These are phyloP conservation scores for Sclerurus mexicanus DNA, from an alignment of 2,113 vertebrate genomes.

Conservation along the genomic window DNA sequence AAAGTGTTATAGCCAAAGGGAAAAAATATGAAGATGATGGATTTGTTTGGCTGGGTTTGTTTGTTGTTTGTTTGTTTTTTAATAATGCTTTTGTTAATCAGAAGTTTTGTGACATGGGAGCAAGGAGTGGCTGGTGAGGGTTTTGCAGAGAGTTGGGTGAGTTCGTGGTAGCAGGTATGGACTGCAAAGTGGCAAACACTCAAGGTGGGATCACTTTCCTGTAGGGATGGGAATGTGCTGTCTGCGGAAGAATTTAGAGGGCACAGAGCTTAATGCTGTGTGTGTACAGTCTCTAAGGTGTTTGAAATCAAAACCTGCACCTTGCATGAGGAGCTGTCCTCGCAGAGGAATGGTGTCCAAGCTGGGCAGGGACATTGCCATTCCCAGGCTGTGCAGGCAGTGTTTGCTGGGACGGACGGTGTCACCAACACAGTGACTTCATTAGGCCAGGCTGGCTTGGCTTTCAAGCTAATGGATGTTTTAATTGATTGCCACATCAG, in stretches of 20 bases:
- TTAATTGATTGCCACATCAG: not conserved
- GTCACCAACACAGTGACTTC: rapidly evolving
- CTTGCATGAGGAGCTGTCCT: not conserved
- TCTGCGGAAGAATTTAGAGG: rapidly evolving
- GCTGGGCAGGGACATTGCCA: not conserved
- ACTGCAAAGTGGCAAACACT: rapidly evolving
- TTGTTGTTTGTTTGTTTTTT: too few relatives aligned
- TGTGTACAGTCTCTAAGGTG: rapidly evolving
- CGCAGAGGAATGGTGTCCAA: not conserved
- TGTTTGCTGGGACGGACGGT: not conserved
- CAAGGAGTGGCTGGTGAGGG: not conserved
- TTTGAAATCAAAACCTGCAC: too few relatives aligned
- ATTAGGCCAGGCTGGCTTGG: not conserved
- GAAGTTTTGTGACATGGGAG: not conserved
- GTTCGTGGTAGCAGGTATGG: not conserved
- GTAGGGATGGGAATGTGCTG: not conserved
- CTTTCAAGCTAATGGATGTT: not conserved
- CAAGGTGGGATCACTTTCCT: not conserved
- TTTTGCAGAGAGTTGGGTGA: rapidly evolving
- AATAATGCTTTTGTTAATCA: not conserved
- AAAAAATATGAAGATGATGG: not conserved
- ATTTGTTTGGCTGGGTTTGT: not conserved
- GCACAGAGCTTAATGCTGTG: rapidly evolving
- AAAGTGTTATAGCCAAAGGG: not conserved
- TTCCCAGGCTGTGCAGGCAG: rapidly evolving